Base-by-base conservation (phyloP, 2,888 invertebrate species). In the Mesoligia furuncula region DNA sequence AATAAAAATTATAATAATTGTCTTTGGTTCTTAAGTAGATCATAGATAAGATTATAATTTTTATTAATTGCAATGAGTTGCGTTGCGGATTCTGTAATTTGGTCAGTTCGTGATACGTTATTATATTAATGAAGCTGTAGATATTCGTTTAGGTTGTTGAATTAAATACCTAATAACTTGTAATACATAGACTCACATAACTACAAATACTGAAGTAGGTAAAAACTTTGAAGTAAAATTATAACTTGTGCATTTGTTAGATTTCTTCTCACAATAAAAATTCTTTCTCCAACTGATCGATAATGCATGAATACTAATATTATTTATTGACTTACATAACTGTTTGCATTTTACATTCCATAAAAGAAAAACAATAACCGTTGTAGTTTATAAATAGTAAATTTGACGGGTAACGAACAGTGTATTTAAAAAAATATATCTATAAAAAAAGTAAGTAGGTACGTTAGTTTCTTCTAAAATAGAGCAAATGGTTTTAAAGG, bases 321-420 rank as follows among this genome's bases (percentile, higher is more conserved):
- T 71, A 70, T 84, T 75, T 83, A 80, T 73, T 65, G 42, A 57
- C 42, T 73, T 69, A 11, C 27, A 65, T 65, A 78, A 72, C 61
- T 73, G 20, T 71, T 74, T 48, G 39, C 8, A 31, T 27, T 45
- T 24, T 24, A 67, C 11, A 75, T 73, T 45, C 31, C 59, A 66
- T 70, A 67, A 70, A 68, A 68, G n/a, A n/a, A 39, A 59, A 79
- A 51, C 31, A 64, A 42, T 57, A 72, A 62, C 31, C 5, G 0
- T 42, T 27, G 1, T 27, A 27, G 31, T n/a, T 36, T 67, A 24
- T 45, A 65, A 42, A 73, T 42, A 80, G 11, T 27, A 48, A 7
- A 2, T 31, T 36, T 1, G 20, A 67, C 27, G n/a, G n/a, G n/a
- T n/a, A n/a, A n/a, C n/a, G n/a, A n/a, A n/a, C n/a, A n/a, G n/a